Evolutionary conservation across 2,113 vertebrate species (phyloP).

Genomic region (Tor tambroides): DNA sequence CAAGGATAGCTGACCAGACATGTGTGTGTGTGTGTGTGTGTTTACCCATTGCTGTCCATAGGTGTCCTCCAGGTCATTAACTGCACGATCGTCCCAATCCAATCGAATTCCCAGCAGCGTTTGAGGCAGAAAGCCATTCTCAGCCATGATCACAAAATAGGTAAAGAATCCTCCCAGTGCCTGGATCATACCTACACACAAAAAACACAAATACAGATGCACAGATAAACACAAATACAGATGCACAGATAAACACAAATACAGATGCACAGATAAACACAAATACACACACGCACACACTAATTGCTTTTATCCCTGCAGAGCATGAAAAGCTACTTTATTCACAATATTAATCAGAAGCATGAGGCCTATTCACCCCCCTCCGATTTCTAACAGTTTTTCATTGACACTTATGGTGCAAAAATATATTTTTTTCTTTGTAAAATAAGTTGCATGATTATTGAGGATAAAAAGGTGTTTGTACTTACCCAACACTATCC

Average conservation of each 20-base stretch:
- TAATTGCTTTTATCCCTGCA: not conserved
- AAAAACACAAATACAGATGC: conserved; percentile 11
- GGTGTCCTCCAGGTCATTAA: conserved; percentile 84
- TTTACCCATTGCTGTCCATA: conserved; percentile 92
- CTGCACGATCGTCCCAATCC: conserved; percentile 83
- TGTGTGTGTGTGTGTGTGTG: not conserved
- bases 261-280: too few species aligned
- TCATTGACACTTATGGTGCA: not conserved
- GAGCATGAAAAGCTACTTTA: not conserved
- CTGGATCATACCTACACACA: conserved; percentile 86
- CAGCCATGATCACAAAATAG: conserved; percentile 94
- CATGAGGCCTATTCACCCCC: not conserved
- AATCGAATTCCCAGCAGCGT: conserved; percentile 84
- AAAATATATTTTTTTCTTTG: not conserved
- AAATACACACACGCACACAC: not conserved
- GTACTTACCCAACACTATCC: not conserved
- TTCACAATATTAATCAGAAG: not conserved
- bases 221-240: too few species aligned
- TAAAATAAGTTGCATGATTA: not conserved
- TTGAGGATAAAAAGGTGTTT: not conserved
- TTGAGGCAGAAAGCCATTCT: conserved; percentile 86
- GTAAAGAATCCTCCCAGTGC: conserved; percentile 90
- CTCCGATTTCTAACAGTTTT: not conserved
- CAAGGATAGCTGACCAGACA: too few species aligned
- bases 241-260: too few species aligned